Evolutionary conservation across 2,113 vertebrate species (phyloP).

Genomic region (Orientallactaga bullata): DNA sequence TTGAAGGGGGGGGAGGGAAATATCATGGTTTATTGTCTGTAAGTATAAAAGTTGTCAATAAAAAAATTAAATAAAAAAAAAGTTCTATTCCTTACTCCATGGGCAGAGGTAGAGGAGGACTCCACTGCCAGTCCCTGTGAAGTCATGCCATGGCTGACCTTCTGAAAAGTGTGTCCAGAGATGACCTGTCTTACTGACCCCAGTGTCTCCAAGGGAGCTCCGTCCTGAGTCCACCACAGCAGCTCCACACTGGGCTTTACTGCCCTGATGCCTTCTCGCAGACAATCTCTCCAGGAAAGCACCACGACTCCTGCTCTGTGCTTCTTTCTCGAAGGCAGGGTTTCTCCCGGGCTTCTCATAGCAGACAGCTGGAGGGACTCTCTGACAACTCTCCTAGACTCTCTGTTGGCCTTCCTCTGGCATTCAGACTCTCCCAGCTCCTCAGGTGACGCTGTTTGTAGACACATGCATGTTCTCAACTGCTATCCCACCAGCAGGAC

Average conservation of each 20-base stretch:
- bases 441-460: neutral
- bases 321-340: neutral
- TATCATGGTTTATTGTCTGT: too few species aligned
- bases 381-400: neutral
- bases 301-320: rapidly evolving
- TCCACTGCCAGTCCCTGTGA: neutral
- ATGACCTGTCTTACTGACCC: neutral
- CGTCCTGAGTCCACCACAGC: too few species aligned
- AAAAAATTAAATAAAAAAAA: too few species aligned
- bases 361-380: too few species aligned
- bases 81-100: too few species aligned
- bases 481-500: rapidly evolving
- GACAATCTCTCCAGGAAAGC: neutral
- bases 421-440: rapidly evolving
- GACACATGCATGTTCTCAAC: too few species aligned
- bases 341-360: neutral
- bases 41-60: too few species aligned
- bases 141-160: rapidly evolving
- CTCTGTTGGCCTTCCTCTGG: neutral
- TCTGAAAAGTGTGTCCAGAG: neutral
- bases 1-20: too few species aligned
- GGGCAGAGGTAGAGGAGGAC: neutral
- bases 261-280: neutral
- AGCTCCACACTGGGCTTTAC: too few species aligned
- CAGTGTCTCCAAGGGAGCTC: neutral